Base-by-base conservation (phyloP, 2,113 vertebrate genomes). In the Spheniscus mendiculus region DNA sequence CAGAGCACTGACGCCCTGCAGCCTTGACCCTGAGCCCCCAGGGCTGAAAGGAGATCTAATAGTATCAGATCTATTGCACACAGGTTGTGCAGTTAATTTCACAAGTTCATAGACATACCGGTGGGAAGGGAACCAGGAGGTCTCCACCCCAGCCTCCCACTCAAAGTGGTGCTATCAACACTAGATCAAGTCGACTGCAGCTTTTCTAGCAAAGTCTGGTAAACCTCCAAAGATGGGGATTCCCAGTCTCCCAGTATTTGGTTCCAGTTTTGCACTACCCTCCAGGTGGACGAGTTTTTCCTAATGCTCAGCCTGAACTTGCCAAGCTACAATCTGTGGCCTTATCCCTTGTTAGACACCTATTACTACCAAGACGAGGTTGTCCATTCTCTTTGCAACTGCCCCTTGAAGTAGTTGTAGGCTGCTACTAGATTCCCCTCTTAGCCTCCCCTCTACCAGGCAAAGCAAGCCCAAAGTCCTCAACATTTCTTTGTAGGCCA, bases 161-260 rank as follows among this genome's bases (percentile, higher is more conserved):
- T 67, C 30, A 23, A 10, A 74, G 30, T 19, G 30, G 6, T 44
- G 6, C 36, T 58, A 6, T 12, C 50, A 83, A 34, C 23, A 26
- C 32, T 27, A 25, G 21, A 42, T 66, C 12, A 53, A 25, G 12
- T 49, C 0, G 2, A 22, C 27, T 30, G 12, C 0, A 1, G 23
- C 42, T 70, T 71, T 93, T 62, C 52, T 32, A 26, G 21, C 27
- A 49, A 85, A 85, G 19, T 49, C 65, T 49, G 63, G 10, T 61
- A 59, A 71, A 66, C 6, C 5, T 71, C 65, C 50, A 44, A 36
- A 85, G 27, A 49, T 25, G 9, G 19, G 36, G 12, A 58, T 62
- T 58, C 21, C 25, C 36, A 58, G 3, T 26, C 15, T 72, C 19
- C 47, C 0, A 0, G 17, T 36, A 45, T 12, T 18, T 84, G 9